Conservation (phyloP, 2,888 invertebrate species). For the Molorchus minor region DNA sequence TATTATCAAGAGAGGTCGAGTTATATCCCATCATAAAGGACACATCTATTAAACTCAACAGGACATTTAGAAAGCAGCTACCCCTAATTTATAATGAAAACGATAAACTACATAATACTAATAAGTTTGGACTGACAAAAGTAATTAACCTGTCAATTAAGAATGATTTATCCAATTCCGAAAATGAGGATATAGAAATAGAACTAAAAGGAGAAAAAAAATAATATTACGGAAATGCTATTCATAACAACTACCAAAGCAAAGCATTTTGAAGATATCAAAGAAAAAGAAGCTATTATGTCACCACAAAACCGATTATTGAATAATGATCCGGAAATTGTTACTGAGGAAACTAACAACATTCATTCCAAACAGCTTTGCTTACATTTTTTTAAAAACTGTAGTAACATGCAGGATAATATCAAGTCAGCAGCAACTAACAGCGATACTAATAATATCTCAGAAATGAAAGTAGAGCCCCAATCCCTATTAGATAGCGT, state of each 20-base stretch:
- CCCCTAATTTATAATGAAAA: slow-evolving; percentile 40
- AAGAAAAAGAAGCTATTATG: slow-evolving; percentile 12
- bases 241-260: slow-evolving; percentile 5
- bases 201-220: slow-evolving; percentile 43
- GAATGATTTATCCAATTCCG: slow-evolving; percentile 26
- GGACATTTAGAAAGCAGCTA: slow-evolving; percentile 59
- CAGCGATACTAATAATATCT: background rate
- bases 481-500: slow-evolving; percentile 44
- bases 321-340: background rate
- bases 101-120: slow-evolving; percentile 5
- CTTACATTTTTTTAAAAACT: no score
- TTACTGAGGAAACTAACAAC: background rate
- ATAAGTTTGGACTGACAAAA: slow-evolving; percentile 30
- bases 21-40: slow-evolving; percentile 54
- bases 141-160: slow-evolving; percentile 34
- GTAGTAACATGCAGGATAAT: background rate
- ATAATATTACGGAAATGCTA: slow-evolving; percentile 12
- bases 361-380: background rate
- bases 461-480: slow-evolving; percentile 43
- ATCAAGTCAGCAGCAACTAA: slow-evolving; percentile 39
- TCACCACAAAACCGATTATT: no score
- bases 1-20: slow-evolving; percentile 57
- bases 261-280: background rate
- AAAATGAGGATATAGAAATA: slow-evolving; percentile 49
- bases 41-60: slow-evolving; percentile 54